phyloP scores from a whole-genome alignment of 2,113 vertebrate species.

The Hyla sarda region DNA sequence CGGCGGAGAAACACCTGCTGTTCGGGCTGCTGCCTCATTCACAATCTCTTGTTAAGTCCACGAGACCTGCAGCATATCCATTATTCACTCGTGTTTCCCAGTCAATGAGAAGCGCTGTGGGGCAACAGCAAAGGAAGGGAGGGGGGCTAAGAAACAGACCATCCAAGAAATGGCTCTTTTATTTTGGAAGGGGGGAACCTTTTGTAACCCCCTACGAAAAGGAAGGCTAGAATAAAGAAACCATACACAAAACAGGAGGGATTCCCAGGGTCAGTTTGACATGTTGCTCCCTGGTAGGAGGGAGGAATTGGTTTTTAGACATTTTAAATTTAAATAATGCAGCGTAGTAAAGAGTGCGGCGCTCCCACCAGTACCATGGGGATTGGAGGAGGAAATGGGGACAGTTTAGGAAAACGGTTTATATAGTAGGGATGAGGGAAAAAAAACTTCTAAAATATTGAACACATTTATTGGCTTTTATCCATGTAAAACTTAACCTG shows the following conservation, averaged over 20 bases:
- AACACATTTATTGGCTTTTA: no score
- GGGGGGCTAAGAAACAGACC: constrained; percentile 16
- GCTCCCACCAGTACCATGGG: not conserved
- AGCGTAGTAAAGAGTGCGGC: not conserved
- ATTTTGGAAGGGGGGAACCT: not conserved
- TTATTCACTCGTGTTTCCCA: constrained; percentile 36
- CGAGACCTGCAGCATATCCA: constrained; percentile 42
- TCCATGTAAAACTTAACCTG: no score
- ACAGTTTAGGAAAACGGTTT: not conserved
- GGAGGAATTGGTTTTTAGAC: not conserved
- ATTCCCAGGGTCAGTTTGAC: constrained; percentile 41
- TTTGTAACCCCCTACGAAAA: constrained; percentile 36
- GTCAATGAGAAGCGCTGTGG: constrained; percentile 30
- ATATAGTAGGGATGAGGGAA: not conserved
- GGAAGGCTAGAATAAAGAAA: constrained; percentile 24
- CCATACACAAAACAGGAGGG: not conserved
- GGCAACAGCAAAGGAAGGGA: not conserved
- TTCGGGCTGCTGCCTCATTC: constrained; percentile 52
- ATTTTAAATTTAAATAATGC: constrained; percentile 29
- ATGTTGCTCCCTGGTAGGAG: constrained; percentile 7
- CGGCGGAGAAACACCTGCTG: constrained; percentile 50
- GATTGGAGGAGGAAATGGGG: not conserved
- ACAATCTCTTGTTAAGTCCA: constrained; percentile 48
- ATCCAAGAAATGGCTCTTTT: constrained; percentile 35
- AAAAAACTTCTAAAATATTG: no score